Base-by-base conservation (phyloP, 2,888 invertebrate species). In the Acanthosepion esculentum region DNA sequence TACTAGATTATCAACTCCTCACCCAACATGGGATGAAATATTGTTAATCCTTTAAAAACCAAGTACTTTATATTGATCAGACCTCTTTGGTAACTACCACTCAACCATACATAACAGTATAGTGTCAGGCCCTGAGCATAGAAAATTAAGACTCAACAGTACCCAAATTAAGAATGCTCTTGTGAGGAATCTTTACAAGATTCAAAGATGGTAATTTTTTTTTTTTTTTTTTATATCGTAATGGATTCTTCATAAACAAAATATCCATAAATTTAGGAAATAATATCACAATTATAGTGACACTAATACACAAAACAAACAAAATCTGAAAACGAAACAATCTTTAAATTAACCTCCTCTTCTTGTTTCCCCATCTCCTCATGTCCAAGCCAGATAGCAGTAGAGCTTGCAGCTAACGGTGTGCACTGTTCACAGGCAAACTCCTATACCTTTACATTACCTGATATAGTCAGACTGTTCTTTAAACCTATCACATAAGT, bases 401-500 rank as follows among this genome's bases (percentile, higher is more conserved):
- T 78, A 78, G n/a, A 78, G 78, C 33, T 41, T 15, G n/a, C 23
- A 55, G 33, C 53, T 59, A 93, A 23, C 48, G 33, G 94, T 50
- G 48, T 53, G n/a, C 91, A 78, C 94, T 91, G 91, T 91, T 91
- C 91, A 91, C 78, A 78, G 50, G 50, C 48, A 20, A 41, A 50
- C 78, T 50, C 50, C 48, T 48, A 93, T 48, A 50, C 55, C 91
- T 93, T 41, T 48, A 94, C 95, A 95, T 96, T 96, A 97, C 97
- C 96, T 97, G 96, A 99, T 98, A 97, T 99, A 99, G 64, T 98
- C 97, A 95, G 98, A 98, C 97, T 98, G 98, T 96, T 98, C 98
- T 97, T 98, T 98, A 98, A 98, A 99, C 97, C 98, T 98, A 97
- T 98, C 98, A 97, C 98, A 98, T 94, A 99, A 97, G 0, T 98